phyloP scores from a whole-genome alignment of 2,888 invertebrate species.

The Caenorhabditis japonica region DNA sequence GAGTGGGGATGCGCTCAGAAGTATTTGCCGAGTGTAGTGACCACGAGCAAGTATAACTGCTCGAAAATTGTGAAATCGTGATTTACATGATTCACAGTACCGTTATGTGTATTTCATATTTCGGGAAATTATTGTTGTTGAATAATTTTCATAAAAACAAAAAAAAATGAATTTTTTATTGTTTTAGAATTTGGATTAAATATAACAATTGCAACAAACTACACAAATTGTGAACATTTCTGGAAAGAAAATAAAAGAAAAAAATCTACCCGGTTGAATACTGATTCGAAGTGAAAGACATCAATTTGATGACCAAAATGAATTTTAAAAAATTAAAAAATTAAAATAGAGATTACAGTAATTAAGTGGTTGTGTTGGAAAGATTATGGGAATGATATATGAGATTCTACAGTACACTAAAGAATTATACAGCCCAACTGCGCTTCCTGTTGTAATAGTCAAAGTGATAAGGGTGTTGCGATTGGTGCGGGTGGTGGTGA shows the following conservation, averaged over 20 bases:
- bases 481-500: slow-evolving; percentile 19
- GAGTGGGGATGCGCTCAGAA: slow-evolving; percentile 40
- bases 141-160: too few relatives aligned
- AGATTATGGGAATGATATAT: background rate
- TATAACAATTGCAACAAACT: too few relatives aligned
- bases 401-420: too few relatives aligned
- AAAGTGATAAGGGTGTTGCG: slow-evolving; percentile 19
- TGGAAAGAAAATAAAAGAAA: too few relatives aligned
- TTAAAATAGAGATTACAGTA: background rate
- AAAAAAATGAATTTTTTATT: too few relatives aligned
- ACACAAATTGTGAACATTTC: too few relatives aligned
- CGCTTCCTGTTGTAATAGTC: slow-evolving; percentile 48
- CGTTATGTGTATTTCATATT: too few relatives aligned
- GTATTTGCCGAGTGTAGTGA: slow-evolving; percentile 16
- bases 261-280: slow-evolving; percentile 47
- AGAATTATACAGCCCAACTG: slow-evolving; percentile 50
- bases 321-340: background rate
- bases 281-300: slow-evolving; percentile 43
- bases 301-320: slow-evolving; percentile 4
- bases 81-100: too few relatives aligned
- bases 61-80: slow-evolving; percentile 27
- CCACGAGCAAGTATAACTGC: slow-evolving; percentile 21
- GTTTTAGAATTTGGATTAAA: too few relatives aligned
- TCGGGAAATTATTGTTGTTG: too few relatives aligned
- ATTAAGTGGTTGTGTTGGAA: background rate